Evolutionary conservation across 2,113 vertebrate genomes (phyloP), one percentile per base, ranked within the genome.

Genomic region (Sceloporus undulatus): DNA sequence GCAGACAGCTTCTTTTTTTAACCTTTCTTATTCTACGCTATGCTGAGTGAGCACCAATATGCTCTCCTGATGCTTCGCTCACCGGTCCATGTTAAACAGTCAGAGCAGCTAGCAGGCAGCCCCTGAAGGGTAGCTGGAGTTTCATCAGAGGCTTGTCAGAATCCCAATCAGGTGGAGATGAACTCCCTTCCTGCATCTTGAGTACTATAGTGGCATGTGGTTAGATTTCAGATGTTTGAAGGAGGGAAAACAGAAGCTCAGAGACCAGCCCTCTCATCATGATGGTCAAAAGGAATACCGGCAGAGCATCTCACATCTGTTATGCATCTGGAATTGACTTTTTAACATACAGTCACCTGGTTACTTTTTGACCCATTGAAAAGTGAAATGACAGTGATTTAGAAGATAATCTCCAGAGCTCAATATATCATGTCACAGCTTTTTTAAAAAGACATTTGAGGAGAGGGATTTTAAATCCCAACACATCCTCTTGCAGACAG

Each of bases 1-100:
- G 94, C 93, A 94, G 90, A 34, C 92, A 84, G 87, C 85, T 95
- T 92, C 89, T 90, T 92, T 91, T 90, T n/a, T 3, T 18, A 73
- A 40, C 21, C 11, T 92, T 92, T 89, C 94, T 92, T 95, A 94
- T 92, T 94, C 89, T 87, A 82, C 90, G 93, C 86, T 94, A 94
- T 87, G 89, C 81, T 82, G 93, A 91, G 71, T 94, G 93, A 97
- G 87, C 88, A 90, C 74, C 87, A 85, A 87, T 88, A 21, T 27
- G 14, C 82, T 87, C 77, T 88, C 68, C 82, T 42, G 78, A 54
- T 27, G 76, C 85, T 82, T 90, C 56, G 73, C 68, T 16, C 0
- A 62, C 77, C 77, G 70, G 84, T 81, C 68, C 0, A 0, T 16
- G 0, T 0, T 4, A 73, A 0, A 1, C 79, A 34, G 84, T 23